These are phyloP conservation scores for rabbit (Oryctolagus cuniculus) DNA, from an alignment of 2,113 vertebrate genomes.

Conservation along the genomic window DNA sequence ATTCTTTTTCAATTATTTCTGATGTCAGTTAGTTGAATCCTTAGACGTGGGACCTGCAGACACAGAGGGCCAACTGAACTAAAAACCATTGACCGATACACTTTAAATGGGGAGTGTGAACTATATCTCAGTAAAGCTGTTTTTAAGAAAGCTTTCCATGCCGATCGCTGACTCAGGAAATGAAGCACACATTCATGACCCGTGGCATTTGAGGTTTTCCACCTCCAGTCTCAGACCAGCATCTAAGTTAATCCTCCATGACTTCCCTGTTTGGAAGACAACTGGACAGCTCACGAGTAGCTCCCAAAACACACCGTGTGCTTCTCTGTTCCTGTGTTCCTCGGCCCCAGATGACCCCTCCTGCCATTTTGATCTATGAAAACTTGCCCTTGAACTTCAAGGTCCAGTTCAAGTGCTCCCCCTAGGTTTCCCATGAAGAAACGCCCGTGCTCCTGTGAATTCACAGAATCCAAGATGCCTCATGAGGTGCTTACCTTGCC, in stretches of 20 bases:
- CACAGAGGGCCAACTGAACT: no score
- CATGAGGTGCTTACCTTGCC: neutral
- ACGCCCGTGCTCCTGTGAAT: neutral
- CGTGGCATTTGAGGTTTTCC: neutral
- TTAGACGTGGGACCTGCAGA: no score
- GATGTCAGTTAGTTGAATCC: no score
- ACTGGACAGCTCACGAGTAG: neutral
- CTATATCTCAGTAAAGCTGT: neutral
- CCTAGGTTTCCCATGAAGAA: constrained; percentile 7
- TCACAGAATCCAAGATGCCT: neutral
- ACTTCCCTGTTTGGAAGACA: neutral
- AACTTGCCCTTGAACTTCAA: neutral
- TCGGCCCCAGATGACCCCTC: neutral
- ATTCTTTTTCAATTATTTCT: no score
- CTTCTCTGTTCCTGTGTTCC: neutral
- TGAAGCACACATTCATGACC: neutral
- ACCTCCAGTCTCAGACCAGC: neutral
- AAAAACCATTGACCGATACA: neutral
- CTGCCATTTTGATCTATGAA: neutral
- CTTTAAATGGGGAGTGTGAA: neutral
- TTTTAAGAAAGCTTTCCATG: neutral
- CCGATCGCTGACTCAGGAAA: neutral
- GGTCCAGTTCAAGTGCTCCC: neutral
- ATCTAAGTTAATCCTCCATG: neutral
- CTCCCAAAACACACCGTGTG: neutral